Percentiles rank a stretch among this genome's conserved stretches.
Evolutionary conservation across 2,888 invertebrate genomes (phyloP).

Genomic region (Mimas tiliae): DNA sequence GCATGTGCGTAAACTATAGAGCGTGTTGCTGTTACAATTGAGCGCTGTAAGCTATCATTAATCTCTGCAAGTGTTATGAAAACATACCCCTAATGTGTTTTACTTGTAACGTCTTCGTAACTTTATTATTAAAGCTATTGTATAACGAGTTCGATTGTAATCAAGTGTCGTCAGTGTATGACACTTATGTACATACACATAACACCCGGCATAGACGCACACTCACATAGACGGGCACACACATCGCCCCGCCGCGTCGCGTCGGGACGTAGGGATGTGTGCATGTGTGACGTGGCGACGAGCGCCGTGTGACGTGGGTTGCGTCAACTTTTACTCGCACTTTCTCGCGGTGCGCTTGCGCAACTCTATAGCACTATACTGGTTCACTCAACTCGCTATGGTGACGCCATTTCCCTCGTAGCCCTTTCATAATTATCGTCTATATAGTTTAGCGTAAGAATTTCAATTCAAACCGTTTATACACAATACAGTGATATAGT

Average conservation of each 20-base stretch:
- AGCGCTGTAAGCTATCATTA: conserved; percentile 12
- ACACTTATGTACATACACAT: conserved; percentile 53
- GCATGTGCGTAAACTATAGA: not conserved
- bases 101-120: conserved; percentile 36
- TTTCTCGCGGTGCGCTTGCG: conserved; percentile 81
- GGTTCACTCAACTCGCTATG: conserved; percentile 64
- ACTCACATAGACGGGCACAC: conserved; percentile 35
- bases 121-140: conserved; percentile 58
- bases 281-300: conserved; percentile 59
- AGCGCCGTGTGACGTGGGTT: conserved; percentile 73
- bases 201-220: conserved; percentile 35
- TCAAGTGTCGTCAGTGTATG: conserved; percentile 68
- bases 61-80: conserved; percentile 20
- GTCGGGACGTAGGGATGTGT: conserved; percentile 34
- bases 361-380: conserved; percentile 74
- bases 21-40: not conserved
- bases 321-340: conserved; percentile 85
- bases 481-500: conserved; percentile 41
- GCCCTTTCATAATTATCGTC: conserved; percentile 28
- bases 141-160: conserved; percentile 72
- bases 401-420: conserved; percentile 65
- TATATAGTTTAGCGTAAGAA: conserved; percentile 25
- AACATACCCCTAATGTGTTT: conserved; percentile 20
- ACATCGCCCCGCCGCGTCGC: conserved; percentile 1
- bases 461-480: conserved; percentile 29